Percentiles rank a stretch among this genome's conserved stretches.
phyloP scores from a whole-genome alignment of 2,888 invertebrate species.

The Thysanoteuthis rhombus region DNA sequence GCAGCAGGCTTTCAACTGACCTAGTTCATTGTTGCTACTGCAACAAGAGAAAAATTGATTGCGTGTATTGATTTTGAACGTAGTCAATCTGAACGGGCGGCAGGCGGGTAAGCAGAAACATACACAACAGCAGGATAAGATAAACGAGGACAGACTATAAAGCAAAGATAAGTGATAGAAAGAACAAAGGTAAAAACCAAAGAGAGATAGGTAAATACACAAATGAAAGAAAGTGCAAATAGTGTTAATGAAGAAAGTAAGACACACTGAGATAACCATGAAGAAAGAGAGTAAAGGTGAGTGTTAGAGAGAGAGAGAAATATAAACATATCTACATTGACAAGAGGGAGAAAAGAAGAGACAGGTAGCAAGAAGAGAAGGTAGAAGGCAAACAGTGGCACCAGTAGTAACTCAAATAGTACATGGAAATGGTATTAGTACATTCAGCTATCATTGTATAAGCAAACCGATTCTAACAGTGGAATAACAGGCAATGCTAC shows the following conservation, averaged over 20 bases:
- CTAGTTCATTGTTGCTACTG: conserved; percentile 24
- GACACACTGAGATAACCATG: no score
- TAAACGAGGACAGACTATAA: neutral
- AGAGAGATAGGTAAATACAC: neutral
- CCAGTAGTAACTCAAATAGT: neutral
- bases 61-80: conserved; percentile 30
- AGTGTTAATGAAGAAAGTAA: neutral
- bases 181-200: neutral
- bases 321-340: no score
- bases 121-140: neutral
- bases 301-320: neutral
- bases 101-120: neutral
- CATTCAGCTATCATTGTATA: neutral
- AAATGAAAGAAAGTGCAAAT: neutral
- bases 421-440: neutral
- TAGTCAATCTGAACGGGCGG: conserved; percentile 19
- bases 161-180: neutral
- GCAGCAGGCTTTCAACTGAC: conserved; percentile 24
- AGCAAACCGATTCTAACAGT: neutral
- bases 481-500: neutral
- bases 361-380: neutral
- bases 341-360: neutral
- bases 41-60: conserved; percentile 31
- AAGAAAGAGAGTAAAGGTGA: neutral
- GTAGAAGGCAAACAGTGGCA: neutral